These are phyloP conservation scores for Geotrypetes seraphini DNA, from an alignment of 2,797 vertebrate species.

Conservation along the genomic window DNA sequence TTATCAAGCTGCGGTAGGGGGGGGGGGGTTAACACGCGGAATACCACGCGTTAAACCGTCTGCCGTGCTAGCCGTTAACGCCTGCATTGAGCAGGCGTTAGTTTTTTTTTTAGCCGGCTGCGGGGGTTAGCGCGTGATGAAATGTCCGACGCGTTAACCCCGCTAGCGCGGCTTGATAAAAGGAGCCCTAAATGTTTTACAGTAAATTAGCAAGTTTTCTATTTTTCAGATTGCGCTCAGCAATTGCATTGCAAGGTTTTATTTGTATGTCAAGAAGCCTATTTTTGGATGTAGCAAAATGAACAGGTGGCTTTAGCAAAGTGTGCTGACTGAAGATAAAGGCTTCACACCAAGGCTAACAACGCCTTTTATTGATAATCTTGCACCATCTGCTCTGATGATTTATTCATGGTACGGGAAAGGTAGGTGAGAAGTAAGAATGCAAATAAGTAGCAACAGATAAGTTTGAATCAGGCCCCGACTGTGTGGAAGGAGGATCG, in stretches of 20 bases:
- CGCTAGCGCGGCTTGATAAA: too few relatives aligned
- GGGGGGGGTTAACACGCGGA: too few relatives aligned
- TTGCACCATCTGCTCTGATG: constrained; percentile 49
- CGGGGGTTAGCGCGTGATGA: too few relatives aligned
- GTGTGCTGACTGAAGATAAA: constrained; percentile 22
- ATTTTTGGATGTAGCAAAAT: constrained; percentile 32
- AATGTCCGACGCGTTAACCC: too few relatives aligned
- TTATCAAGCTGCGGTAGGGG: too few relatives aligned
- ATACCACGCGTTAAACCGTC: too few relatives aligned
- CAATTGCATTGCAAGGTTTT: constrained; percentile 1
- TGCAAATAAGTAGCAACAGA: constrained; percentile 33
- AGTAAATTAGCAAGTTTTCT: neutral
- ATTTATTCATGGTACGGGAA: constrained; percentile 47
- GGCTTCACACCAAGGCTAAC: constrained; percentile 35
- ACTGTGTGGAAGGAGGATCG: constrained; percentile 39
- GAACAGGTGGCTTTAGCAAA: constrained; percentile 36
- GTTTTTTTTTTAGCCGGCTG: too few relatives aligned
- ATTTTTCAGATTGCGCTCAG: constrained; percentile 9
- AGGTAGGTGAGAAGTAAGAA: constrained; percentile 44
- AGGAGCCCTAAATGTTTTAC: too few relatives aligned
- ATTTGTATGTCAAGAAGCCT: constrained; percentile 8
- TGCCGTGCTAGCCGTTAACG: too few relatives aligned
- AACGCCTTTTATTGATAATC: constrained; percentile 45
- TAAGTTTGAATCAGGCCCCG: constrained; percentile 28
- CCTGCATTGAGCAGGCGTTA: too few relatives aligned